phyloP scores from a whole-genome alignment of 2,888 invertebrate species.

The Hydrotaea diabolus region DNA sequence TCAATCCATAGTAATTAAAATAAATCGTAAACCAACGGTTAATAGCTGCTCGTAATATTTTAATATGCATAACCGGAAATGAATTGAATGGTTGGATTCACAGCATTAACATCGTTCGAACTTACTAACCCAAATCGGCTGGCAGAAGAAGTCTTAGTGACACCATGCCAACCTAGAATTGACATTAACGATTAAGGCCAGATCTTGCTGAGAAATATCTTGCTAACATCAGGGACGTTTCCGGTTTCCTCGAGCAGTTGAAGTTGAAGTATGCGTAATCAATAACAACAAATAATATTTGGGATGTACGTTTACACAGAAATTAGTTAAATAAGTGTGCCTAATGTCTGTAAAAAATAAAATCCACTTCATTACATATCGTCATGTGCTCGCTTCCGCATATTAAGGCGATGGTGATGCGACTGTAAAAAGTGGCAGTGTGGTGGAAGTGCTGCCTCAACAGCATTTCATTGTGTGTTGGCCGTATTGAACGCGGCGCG shows the following conservation, averaged over 20 bases:
- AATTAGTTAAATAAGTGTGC: not conserved
- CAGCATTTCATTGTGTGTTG: not conserved
- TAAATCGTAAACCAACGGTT: no score
- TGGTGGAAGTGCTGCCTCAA: not conserved
- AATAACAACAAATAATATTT: not conserved
- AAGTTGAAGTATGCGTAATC: no score
- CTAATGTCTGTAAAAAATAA: not conserved
- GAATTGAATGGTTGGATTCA: not conserved
- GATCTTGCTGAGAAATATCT: no score
- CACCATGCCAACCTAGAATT: not conserved
- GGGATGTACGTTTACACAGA: not conserved
- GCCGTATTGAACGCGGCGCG: not conserved
- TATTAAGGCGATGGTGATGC: constrained; percentile 5
- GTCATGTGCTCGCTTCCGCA: constrained; percentile 29
- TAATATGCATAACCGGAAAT: not conserved
- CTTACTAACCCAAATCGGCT: not conserved
- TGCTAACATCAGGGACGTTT: not conserved
- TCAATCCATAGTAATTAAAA: no score
- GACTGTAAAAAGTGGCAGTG: not conserved
- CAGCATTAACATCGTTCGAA: not conserved
- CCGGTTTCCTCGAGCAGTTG: not conserved
- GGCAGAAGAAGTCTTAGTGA: not conserved
- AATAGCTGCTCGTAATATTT: not conserved
- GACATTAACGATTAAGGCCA: not conserved
- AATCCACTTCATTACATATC: constrained; percentile 4